Conservation (phyloP, 2,113 vertebrate genomes). For the Neotoma lepida region DNA sequence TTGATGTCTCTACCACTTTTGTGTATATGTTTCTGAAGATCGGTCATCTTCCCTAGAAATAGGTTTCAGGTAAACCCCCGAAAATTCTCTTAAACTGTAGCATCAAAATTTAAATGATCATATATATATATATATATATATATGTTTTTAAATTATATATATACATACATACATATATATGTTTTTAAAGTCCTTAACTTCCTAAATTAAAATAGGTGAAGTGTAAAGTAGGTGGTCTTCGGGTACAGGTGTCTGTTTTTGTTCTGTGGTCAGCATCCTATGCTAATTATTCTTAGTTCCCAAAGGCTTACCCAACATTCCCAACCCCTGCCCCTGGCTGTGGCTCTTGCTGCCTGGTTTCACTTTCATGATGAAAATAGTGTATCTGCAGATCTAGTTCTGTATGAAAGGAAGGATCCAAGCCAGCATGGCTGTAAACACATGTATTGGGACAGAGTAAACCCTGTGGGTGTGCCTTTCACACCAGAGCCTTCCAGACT, state of each 20-base stretch:
- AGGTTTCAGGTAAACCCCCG: not conserved
- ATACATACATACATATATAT: too few species aligned
- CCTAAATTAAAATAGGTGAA: not conserved
- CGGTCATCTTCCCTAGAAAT: conserved; percentile 1
- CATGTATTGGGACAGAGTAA: not conserved
- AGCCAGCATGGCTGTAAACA: not conserved
- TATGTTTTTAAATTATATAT: too few species aligned
- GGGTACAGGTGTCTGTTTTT: not conserved
- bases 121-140: too few species aligned
- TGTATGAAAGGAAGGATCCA: not conserved
- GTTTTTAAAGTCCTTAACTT: not conserved
- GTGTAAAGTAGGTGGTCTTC: not conserved
- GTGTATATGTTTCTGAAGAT: not conserved
- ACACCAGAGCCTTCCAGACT: not conserved
- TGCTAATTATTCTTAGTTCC: not conserved
- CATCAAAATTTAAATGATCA: conserved; percentile 39
- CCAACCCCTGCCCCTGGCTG: not conserved
- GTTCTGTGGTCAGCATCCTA: not conserved
- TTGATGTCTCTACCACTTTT: not conserved
- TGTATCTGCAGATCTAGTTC: not conserved
- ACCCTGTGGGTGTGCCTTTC: not conserved
- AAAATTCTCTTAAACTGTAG: conserved; percentile 1
- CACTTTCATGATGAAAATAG: not conserved
- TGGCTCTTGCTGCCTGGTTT: not conserved
- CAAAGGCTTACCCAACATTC: not conserved